phyloP scores from a whole-genome alignment of 2,797 vertebrate species.

The Eupleurogrammus muticus region DNA sequence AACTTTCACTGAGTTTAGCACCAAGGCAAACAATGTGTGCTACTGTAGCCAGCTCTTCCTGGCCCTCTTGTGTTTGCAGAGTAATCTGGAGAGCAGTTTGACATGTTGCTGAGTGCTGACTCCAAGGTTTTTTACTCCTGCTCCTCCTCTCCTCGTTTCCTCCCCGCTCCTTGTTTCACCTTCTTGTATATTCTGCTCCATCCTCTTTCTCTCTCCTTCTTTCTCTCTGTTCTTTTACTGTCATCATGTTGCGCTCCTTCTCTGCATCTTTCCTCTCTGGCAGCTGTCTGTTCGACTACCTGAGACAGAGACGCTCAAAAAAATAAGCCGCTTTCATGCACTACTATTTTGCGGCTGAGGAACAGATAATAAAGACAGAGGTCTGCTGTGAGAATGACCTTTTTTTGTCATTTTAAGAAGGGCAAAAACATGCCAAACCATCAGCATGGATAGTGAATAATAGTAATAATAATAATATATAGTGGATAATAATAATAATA shows the following conservation, averaged over 20 bases:
- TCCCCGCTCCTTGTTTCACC: background rate
- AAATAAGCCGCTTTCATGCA: slow-evolving; percentile 72
- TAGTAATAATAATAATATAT: no score
- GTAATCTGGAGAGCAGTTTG: slow-evolving; percentile 43
- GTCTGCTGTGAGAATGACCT: slow-evolving; percentile 62
- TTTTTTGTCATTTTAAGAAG: slow-evolving; percentile 46
- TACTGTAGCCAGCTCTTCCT: slow-evolving; percentile 13
- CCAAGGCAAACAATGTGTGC: slow-evolving; percentile 1
- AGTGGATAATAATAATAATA: no score
- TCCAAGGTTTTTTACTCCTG: slow-evolving; percentile 19
- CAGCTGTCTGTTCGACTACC: slow-evolving; percentile 59
- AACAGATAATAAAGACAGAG: slow-evolving; percentile 70
- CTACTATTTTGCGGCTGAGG: slow-evolving; percentile 67
- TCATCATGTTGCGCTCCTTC: background rate
- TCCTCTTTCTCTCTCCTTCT: background rate
- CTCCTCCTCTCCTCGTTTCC: slow-evolving; percentile 16
- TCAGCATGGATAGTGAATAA: slow-evolving; percentile 74
- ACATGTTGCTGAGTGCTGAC: slow-evolving; percentile 59
- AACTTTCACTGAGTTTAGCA: slow-evolving; percentile 17
- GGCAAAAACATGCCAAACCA: slow-evolving; percentile 50
- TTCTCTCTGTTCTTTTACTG: background rate
- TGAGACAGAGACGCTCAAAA: slow-evolving; percentile 59
- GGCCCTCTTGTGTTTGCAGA: slow-evolving; percentile 28
- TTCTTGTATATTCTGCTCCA: slow-evolving; percentile 9
- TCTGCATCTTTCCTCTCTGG: slow-evolving; percentile 22